Conservation (phyloP, 2,888 invertebrate genomes). For the Polydrusus tereticollis region DNA sequence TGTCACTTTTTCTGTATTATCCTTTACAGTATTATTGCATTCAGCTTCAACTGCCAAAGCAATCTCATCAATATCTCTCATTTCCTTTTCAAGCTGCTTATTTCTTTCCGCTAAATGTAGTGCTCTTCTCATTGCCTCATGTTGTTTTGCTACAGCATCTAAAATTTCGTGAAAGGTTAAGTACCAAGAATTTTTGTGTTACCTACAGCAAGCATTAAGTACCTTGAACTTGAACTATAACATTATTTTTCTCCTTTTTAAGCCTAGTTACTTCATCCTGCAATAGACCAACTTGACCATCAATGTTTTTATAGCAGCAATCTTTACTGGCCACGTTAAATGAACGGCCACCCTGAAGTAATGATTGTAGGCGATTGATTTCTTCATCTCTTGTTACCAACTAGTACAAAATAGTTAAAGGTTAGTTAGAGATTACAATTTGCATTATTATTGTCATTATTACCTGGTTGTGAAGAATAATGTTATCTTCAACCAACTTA, state of each 20-base stretch:
- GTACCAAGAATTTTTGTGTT: not conserved
- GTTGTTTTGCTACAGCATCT: constrained; percentile 76
- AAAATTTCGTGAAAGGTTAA: constrained; percentile 44
- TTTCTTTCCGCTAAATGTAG: constrained; percentile 81
- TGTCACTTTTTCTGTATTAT: constrained; percentile 70
- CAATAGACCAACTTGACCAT: constrained; percentile 66
- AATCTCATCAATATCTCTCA: constrained; percentile 80
- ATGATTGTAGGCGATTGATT: constrained; percentile 76
- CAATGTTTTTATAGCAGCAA: constrained; percentile 74
- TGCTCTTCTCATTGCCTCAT: constrained; percentile 85
- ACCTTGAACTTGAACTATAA: constrained; percentile 71
- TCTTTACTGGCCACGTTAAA: constrained; percentile 73
- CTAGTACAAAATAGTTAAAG: constrained; percentile 53
- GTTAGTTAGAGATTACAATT: not conserved
- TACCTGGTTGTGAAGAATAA: constrained; percentile 67
- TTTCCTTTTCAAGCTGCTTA: constrained; percentile 77
- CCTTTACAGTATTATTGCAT: constrained; percentile 77
- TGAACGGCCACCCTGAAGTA: constrained; percentile 81
- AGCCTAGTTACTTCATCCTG: constrained; percentile 73
- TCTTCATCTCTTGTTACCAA: constrained; percentile 74
- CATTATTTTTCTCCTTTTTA: constrained; percentile 72
- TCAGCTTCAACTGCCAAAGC: constrained; percentile 83
- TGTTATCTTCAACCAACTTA: constrained; percentile 62
- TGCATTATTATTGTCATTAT: too few relatives aligned
- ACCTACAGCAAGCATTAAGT: constrained; percentile 15